A percentile compares a stretch with the other conserved stretches of the same genome.
phyloP scores from a whole-genome alignment of 2,113 vertebrate species.

The Phoxinus phoxinus region DNA sequence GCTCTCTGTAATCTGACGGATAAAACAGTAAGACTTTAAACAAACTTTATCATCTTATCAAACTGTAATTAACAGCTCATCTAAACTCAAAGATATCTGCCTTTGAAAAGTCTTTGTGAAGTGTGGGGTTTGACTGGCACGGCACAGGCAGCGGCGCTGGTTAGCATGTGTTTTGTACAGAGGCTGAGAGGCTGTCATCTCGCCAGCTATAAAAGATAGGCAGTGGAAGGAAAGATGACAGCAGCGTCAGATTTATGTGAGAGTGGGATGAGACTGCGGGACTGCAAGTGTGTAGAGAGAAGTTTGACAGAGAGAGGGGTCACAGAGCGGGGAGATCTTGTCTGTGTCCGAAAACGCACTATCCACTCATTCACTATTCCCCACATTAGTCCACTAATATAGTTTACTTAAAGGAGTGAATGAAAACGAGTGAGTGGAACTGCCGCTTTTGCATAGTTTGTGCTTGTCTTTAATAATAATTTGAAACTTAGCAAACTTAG shows the following conservation, averaged over 20 bases:
- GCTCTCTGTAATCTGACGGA: neutral
- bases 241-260: constrained; percentile 35
- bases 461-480: no score
- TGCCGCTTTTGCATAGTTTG: no score
- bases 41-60: neutral
- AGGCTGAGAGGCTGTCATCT: constrained; percentile 34
- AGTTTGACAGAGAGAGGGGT: neutral
- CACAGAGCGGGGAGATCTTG: neutral
- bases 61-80: neutral
- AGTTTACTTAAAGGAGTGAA: no score
- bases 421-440: no score
- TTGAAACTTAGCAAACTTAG: no score
- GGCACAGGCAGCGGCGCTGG: neutral
- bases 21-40: neutral
- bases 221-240: constrained; percentile 30
- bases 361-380: no score
- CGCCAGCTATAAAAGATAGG: constrained; percentile 25
- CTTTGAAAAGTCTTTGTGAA: neutral
- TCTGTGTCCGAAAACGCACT: no score
- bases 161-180: constrained; percentile 22
- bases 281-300: neutral
- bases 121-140: neutral
- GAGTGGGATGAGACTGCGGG: constrained; percentile 24
- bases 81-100: neutral
- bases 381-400: no score